A percentile compares a stretch with the other conserved stretches of the same genome.
Evolutionary conservation across 2,113 vertebrate species (phyloP).

Genomic region (Gambusia holbrooki): DNA sequence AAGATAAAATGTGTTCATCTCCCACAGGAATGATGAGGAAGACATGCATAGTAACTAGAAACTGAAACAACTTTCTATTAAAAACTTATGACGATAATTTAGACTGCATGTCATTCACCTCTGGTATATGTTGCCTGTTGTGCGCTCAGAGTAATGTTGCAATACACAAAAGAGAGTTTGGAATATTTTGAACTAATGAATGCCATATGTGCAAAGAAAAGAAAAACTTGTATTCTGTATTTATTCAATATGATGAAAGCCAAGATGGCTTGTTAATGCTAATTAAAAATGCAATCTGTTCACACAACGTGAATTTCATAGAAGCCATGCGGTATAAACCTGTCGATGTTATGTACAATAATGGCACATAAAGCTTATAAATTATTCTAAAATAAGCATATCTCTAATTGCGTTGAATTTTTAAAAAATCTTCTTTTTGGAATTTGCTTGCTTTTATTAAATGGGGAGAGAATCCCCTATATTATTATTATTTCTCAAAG

Average conservation of each 20-base stretch:
- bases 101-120: constrained; percentile 10
- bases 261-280: background rate
- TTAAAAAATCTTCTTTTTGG: no score
- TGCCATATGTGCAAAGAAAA: constrained; percentile 33
- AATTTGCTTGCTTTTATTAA: no score
- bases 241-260: constrained; percentile 11
- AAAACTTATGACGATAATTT: background rate
- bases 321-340: constrained; percentile 1
- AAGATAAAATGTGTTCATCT: background rate
- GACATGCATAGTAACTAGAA: background rate
- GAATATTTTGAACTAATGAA: constrained; percentile 15
- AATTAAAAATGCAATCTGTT: constrained; percentile 17
- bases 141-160: background rate
- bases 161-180: background rate
- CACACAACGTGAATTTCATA: background rate
- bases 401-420: no score
- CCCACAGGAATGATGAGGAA: constrained; percentile 7
- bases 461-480: no score
- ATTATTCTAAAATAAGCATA: no score
- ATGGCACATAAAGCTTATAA: no score
- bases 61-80: background rate
- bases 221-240: background rate
- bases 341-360: background rate
- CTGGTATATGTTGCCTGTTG: background rate
- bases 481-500: no score